Evolutionary conservation across 1,140 invertebrate genomes (phyloP), one percentile per base, ranked within the genome.

Genomic region (Papilio helenus): DNA sequence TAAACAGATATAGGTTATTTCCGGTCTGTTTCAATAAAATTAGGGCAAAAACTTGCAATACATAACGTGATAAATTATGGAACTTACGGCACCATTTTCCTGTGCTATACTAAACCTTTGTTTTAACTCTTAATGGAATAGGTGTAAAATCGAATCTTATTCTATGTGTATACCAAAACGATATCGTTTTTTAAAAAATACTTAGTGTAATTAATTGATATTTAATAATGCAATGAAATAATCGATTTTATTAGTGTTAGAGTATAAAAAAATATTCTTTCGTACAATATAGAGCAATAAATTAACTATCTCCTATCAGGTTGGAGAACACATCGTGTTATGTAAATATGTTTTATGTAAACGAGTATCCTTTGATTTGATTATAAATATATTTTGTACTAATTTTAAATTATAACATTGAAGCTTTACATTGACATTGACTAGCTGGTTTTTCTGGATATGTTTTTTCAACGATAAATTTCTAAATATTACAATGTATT

Each of bases 211-310:
- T n/a, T n/a, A n/a, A n/a, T n/a, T n/a, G n/a, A n/a, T n/a, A n/a
- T n/a, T n/a, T n/a, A n/a, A n/a, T 55, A 55, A 55, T 20, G 18
- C n/a, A 20, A 9, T 20, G 51, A 58, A 55, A 7, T 5, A 55
- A 58, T n/a, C 7, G 20, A 20, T 9, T 58, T 61, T n/a, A 58
- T 61, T 61, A 14, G 9, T 61, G 34, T 39, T 39, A 26, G 2
- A 3, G 10, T 61, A 61, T 23, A 26, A 26, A 14, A 23, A 14
- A 26, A 61, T 12, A 26, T 16, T 29, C 23, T 29, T 29, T 68
- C 61, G 23, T 14, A 68, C 26, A 68, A 68, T 68, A 26, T 68
- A 68, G 61, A 68, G 26, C 61, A 68, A 68, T 68, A 29, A 68
- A 68, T 68, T 68, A 29, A 68, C 61, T 68, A 29, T 68, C 12